Evolutionary conservation across 2,113 vertebrate genomes (phyloP).

Genomic region (Coracopsis vasa): DNA sequence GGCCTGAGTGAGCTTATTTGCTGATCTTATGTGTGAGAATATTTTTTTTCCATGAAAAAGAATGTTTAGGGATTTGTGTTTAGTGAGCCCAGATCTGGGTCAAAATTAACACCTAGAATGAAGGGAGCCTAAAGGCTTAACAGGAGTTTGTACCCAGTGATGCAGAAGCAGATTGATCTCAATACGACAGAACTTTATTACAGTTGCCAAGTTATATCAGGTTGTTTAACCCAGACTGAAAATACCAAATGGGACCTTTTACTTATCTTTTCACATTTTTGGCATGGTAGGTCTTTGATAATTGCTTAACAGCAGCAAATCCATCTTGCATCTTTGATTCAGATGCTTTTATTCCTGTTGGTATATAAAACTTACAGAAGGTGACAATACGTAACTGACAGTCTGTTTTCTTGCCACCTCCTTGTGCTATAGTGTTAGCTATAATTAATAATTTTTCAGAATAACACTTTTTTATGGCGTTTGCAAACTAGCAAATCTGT

Average conservation of each 20-base stretch:
- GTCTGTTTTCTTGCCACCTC: neutral
- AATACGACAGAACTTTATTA: neutral
- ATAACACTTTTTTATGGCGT: neutral
- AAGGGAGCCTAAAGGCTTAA: neutral
- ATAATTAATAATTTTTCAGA: neutral
- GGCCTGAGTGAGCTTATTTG: neutral
- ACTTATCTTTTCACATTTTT: neutral
- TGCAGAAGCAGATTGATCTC: neutral
- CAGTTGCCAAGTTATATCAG: neutral
- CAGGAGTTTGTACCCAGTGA: neutral
- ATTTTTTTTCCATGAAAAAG: neutral
- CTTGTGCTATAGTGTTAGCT: neutral
- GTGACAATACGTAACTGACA: neutral
- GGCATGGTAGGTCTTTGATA: neutral
- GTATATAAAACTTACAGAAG: neutral
- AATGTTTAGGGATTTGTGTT: neutral
- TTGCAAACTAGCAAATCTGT: neutral
- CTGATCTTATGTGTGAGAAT: neutral
- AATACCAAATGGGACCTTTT: neutral
- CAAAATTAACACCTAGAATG: slow-evolving; percentile 5
- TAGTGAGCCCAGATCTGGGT: neutral
- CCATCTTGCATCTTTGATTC: neutral
- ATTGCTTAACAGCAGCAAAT: neutral
- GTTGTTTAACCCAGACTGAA: neutral
- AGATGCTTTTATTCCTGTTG: neutral